A percentile compares a stretch with the other conserved stretches of the same genome.
Evolutionary conservation across 2,888 invertebrate species (phyloP).

Genomic region (Junonia oenone): DNA sequence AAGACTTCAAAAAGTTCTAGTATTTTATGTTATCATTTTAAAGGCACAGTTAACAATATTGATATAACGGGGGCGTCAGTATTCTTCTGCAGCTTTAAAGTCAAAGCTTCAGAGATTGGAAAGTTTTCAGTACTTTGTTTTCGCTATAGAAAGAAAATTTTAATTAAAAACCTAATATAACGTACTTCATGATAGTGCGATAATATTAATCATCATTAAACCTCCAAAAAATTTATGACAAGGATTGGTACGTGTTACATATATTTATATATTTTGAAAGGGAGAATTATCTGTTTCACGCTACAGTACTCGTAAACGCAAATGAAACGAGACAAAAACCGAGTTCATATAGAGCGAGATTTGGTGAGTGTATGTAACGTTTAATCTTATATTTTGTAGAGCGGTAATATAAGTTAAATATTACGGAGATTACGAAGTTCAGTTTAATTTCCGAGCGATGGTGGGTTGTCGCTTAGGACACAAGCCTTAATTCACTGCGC

Average conservation of each 20-base stretch:
- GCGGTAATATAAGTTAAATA: not conserved
- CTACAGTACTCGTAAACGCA: not conserved
- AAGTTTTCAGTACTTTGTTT: not conserved
- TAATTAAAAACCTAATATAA: not conserved
- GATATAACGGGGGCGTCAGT: not conserved
- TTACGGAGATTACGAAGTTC: slow-evolving; percentile 32
- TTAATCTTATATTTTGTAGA: slow-evolving; percentile 1
- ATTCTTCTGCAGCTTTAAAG: not conserved
- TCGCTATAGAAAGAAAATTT: not conserved
- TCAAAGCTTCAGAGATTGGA: not conserved
- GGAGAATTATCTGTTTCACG: not conserved
- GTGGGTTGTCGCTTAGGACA: slow-evolving; percentile 37
- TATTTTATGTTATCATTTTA: not conserved
- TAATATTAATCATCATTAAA: too few species aligned
- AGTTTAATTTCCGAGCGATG: slow-evolving; percentile 48
- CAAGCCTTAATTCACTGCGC: slow-evolving; percentile 32
- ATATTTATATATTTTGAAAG: too few species aligned
- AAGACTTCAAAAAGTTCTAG: not conserved
- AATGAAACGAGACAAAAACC: not conserved
- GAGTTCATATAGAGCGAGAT: not conserved
- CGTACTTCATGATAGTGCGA: not conserved
- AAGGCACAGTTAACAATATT: not conserved
- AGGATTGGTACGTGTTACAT: too few species aligned
- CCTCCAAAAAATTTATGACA: too few species aligned
- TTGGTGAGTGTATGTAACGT: not conserved